A percentile compares a stretch with the other conserved stretches of the same genome.
Conservation (phyloP, 92 coral and sea anemone species). For the Palythoa heliodiscus region DNA sequence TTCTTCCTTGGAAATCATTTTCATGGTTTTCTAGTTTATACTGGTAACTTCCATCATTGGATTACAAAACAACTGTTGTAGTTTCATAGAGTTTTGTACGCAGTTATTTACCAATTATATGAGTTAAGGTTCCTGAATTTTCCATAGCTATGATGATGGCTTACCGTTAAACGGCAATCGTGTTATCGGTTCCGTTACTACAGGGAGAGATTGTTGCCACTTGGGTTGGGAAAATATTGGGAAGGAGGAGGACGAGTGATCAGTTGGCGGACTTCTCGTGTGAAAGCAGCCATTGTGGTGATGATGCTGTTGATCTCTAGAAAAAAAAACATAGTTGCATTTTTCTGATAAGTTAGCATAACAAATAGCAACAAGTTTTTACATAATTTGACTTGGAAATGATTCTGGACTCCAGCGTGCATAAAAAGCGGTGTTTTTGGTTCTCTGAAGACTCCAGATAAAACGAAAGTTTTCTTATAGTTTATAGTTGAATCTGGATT, state of each 20-base stretch:
- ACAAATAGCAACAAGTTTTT: background rate
- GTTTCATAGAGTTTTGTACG: no score
- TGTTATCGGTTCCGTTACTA: conserved; percentile 11
- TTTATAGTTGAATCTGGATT: no score
- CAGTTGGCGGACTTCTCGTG: conserved; percentile 8
- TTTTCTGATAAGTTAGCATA: background rate
- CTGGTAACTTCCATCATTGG: no score
- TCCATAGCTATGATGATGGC: background rate
- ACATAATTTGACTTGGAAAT: background rate
- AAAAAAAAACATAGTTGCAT: background rate
- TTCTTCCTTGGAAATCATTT: no score
- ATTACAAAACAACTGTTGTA: no score
- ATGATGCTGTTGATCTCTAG: conserved; percentile 35
- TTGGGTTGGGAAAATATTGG: conserved; percentile 36
- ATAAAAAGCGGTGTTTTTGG: no score
- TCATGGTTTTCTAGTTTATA: no score
- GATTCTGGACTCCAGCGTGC: background rate
- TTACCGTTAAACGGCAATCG: conserved; percentile 38
- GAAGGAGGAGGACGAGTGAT: conserved; percentile 9
- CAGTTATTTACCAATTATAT: no score
- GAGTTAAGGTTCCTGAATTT: background rate
- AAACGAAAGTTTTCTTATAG: no score
- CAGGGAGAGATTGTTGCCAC: conserved; percentile 36
- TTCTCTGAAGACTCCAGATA: no score
- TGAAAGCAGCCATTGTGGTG: conserved; percentile 39